Evolutionary conservation across 2,113 vertebrate species (phyloP).

Genomic region (Ceyx cyanopectus): DNA sequence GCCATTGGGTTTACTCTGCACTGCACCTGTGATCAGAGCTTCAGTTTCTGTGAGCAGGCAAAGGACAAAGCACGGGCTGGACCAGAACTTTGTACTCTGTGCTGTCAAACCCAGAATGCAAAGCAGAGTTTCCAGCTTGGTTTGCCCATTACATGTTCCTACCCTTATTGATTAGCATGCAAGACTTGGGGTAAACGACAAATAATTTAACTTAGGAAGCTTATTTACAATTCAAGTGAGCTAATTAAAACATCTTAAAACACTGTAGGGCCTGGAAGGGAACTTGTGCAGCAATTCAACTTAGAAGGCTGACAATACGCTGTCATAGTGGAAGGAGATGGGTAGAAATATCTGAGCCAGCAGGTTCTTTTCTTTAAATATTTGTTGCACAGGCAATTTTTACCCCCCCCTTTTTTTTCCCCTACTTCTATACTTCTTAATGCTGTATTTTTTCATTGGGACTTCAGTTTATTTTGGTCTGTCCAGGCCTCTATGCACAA

Average conservation of each 20-base stretch:
- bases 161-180: neutral
- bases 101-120: constrained; percentile 10
- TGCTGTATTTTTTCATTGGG: neutral
- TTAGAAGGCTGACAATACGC: neutral
- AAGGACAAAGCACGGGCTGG: neutral
- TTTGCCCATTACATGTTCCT: neutral
- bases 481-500: neutral
- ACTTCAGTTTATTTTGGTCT: neutral
- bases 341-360: neutral
- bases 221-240: neutral
- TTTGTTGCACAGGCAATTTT: neutral
- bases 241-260: neutral
- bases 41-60: neutral
- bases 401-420: too few relatives aligned
- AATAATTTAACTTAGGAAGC: neutral
- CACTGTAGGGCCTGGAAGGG: neutral
- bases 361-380: neutral
- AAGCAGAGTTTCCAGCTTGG: neutral
- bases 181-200: neutral
- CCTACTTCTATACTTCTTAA: neutral
- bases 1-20: neutral
- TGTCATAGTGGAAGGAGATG: neutral
- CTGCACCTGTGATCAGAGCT: neutral
- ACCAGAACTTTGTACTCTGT: neutral
- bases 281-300: neutral